Base-by-base conservation (phyloP, 1,140 invertebrate genomes). In the Aphaenogaster floridana region DNA sequence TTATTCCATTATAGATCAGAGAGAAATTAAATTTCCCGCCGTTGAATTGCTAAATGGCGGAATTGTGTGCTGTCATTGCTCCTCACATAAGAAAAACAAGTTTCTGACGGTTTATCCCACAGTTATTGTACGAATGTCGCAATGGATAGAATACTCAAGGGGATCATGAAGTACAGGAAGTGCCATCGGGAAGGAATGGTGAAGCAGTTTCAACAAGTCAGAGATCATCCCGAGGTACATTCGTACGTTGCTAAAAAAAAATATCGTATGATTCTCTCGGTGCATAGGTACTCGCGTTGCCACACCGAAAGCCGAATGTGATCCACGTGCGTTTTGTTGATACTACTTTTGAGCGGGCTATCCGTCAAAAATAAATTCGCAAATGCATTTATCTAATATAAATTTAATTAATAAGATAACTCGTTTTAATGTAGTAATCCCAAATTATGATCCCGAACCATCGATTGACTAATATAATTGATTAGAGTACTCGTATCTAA, bases 121-220 rank as follows among this genome's bases (percentile, higher is more conserved):
- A 69, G 68, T 84, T 79, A 36, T 66, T 15, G 36, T 9, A 45
- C 28, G 61, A 79, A 68, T 61, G 57, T 59, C 17, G 81, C 69
- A 69, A 98, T 99, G 98, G 98, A 98, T 92, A 97, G 97, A 94
- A 98, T 99, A 94, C 95, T 99, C 69, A 96, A 97, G 94, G 98
- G 98, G 50, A 97, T 99, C 74, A 98, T 99, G 97, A 97, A 97
- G 93, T 99, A 99, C 95, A 96, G 98, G 68, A 96, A 97, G 74
- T 97, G 97, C 54, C 97, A 98, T 84, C 96, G 97, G 88, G 96
- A 97, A 87, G 97, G 96, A 93, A 98, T 99, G 98, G 98, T 99
- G 17, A 97, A 98, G 95, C 98, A 99, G 94, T 99, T 99, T 95
- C 95, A 98, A 95, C 96, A 97, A 96, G 98, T 99, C 86, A 96